Base-by-base conservation (phyloP, 1,140 invertebrate genomes). In the Bombus affinis region DNA sequence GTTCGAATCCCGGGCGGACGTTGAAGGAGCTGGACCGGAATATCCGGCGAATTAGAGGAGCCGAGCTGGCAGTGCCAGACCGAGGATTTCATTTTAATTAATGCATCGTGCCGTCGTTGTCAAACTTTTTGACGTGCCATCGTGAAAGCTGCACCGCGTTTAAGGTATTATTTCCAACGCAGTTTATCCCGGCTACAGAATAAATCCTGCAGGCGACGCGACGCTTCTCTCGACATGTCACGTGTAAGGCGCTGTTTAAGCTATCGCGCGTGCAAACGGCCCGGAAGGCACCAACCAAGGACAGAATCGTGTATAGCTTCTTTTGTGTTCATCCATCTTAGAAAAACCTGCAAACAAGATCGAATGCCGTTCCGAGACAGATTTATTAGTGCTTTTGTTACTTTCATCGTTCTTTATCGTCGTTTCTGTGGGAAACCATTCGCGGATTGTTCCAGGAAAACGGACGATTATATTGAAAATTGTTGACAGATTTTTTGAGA, bases 211-310 rank as follows among this genome's bases (percentile, higher is more conserved):
- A 70, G 71, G 73, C 47, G 39, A 42, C 28, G 73, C 62, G 53
- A 66, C 28, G 70, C 25, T 39, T 66, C 75, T 83, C 72, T 68
- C 77, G 72, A 13, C 22, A 47, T 37, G 62, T 65, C 42, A 81
- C 80, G 53, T 44, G 62, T 62, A 25, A 42, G 32, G 62, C 84
- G 74, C 62, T 84, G 88, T 91, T 90, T 88, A 92, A 90, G 85
- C 84, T 89, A 90, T 91, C 85, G 86, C 75, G n/a, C 28, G 85
- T 76, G 68, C 68, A 83, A 89, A 90, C 86, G 87, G 42, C n/a
- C 73, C 78, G 57, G 75, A 68, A 81, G 85, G 73, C 85, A 87
- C 68, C 47, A 28, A 73, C 39, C 44, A 39, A 84, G 75, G 66
- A 47, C 42, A 18, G 42, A 83, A 53, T 35, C 72, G n/a, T 76